phyloP scores from a whole-genome alignment of 2,888 invertebrate species.

The Agriopis aurantiaria region DNA sequence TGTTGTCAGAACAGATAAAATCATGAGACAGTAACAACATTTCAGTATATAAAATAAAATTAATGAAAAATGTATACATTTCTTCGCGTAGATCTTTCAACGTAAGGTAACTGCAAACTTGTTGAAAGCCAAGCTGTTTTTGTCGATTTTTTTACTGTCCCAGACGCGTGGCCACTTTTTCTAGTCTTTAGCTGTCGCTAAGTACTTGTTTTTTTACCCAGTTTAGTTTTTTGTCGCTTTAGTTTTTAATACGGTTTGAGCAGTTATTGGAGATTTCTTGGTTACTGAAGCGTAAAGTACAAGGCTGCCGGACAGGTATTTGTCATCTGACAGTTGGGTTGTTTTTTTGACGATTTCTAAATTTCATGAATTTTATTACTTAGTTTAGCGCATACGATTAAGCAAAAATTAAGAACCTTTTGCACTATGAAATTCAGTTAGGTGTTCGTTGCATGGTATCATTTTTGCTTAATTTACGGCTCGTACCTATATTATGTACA shows the following conservation, averaged over 20 bases:
- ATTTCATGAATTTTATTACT: conserved; percentile 26
- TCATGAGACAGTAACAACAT: too few relatives aligned
- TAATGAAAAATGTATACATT: not conserved
- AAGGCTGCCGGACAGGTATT: conserved; percentile 70
- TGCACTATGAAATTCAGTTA: too few relatives aligned
- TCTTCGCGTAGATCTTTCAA: conserved; percentile 1
- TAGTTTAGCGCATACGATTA: not conserved
- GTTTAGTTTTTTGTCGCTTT: conserved; percentile 37
- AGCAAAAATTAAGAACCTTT: not conserved
- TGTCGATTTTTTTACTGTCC: conserved; percentile 31
- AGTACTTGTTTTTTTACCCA: conserved; percentile 45
- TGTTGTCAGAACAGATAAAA: too few relatives aligned
- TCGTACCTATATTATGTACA: too few relatives aligned
- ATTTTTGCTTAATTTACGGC: too few relatives aligned
- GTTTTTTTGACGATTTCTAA: conserved; percentile 36
- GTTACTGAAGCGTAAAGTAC: conserved; percentile 72
- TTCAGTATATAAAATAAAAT: not conserved
- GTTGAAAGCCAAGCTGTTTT: conserved; percentile 20
- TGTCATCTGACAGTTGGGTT: conserved; percentile 33
- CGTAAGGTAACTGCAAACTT: conserved; percentile 24
- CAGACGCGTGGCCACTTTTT: conserved; percentile 47
- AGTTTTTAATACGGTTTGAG: conserved; percentile 48
- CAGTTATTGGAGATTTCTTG: conserved; percentile 65
- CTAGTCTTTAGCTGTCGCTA: conserved; percentile 45
- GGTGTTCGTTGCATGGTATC: too few relatives aligned